Evolutionary conservation across 2,113 vertebrate species (phyloP).

Genomic region (Pristiophorus japonicus): DNA sequence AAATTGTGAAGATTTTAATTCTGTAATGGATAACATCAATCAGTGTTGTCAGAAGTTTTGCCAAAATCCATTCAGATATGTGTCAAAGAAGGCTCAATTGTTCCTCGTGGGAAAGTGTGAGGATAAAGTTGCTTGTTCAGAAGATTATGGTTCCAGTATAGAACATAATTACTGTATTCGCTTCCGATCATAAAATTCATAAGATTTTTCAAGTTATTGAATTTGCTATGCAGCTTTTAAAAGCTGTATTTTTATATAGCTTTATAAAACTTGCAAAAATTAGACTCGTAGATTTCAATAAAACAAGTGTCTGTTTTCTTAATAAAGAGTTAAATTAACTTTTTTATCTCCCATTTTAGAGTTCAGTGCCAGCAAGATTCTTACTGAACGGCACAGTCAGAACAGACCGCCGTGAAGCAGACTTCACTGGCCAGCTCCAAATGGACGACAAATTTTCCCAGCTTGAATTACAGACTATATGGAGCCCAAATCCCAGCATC

Average conservation of each 20-base stretch:
- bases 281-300: background rate
- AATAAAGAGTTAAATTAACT: background rate
- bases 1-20: background rate
- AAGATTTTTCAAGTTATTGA: background rate
- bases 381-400: slow-evolving; percentile 56
- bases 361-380: slow-evolving; percentile 47
- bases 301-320: background rate
- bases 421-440: slow-evolving; percentile 46
- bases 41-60: background rate
- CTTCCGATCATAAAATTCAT: background rate
- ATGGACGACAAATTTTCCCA: slow-evolving; percentile 44
- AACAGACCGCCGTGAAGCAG: slow-evolving; percentile 45
- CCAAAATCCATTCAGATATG: background rate
- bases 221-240: background rate
- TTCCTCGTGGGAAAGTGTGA: background rate
- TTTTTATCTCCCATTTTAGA: slow-evolving; percentile 46
- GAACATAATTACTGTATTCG: background rate
- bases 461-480: slow-evolving; percentile 45
- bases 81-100: background rate
- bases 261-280: background rate
- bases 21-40: background rate
- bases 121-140: slow-evolving; percentile 11
- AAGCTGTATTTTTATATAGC: background rate
- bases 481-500: slow-evolving; percentile 43
- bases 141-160: background rate